Base-by-base conservation (phyloP, 2,113 vertebrate genomes). In the Gymnogyps californianus region DNA sequence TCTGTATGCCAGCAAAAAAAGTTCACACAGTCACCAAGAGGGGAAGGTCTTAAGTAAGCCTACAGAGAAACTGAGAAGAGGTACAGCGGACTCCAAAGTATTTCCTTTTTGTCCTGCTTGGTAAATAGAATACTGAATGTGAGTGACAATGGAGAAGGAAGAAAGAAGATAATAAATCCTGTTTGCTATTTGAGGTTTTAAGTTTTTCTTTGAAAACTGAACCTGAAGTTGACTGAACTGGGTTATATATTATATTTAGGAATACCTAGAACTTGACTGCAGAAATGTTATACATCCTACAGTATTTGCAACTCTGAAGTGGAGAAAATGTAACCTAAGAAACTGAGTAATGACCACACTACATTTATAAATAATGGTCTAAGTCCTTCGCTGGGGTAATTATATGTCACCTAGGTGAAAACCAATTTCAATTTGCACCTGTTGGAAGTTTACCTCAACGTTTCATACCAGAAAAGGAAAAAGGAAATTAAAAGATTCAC, bases 121-220 rank as follows among this genome's bases (percentile, higher is more conserved):
- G 54, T 94, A 89, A 91, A 77, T 34, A 31, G 51, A 94, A 89
- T 44, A 67, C 0, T 3, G 58, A 83, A 74, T 77, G 44, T 31
- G 81, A 95, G 64, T 78, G 77, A 80, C 81, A 91, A 87, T 44
- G 61, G 77, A 84, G 67, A 89, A 6, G 44, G 28, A 81, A 89
- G 36, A 94, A 95, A 91, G 42, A 70, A 67, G 82, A 65, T 72
- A 88, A 83, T 65, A 90, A 90, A 95, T 80, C 55, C 71, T 85
- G 62, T 80, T 93, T 90, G 61, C 28, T 91, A 40, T 75, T 67
- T 91, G 88, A 94, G 75, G 62, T 76, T 85, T 82, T 92, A 93
- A 78, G 70, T 61, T 87, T 46, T 84, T 90, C 74, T 87, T 96
- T 92, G 66, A 83, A 93, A 96, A 83, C 6, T 52, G 61, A 95